Base-by-base conservation (phyloP, 2,888 invertebrate species). In the Sinhomidia bicolor region DNA sequence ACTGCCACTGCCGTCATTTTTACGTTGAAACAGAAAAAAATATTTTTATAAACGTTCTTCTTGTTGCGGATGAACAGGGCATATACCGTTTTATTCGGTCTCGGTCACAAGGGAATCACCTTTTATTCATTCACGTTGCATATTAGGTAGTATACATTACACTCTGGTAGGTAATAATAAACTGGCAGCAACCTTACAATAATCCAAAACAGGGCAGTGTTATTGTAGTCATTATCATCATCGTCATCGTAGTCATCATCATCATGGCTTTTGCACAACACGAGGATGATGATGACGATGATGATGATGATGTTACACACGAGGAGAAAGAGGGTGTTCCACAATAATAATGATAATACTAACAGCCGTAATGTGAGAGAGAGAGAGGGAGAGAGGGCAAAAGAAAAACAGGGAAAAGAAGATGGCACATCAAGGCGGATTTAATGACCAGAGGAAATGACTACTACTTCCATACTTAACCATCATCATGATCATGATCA, bases 381-480 rank as follows among this genome's bases (percentile, higher is more conserved):
- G 65, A 4, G 10, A n/a, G 1, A 14, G 29, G 62, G 29, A 29
- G 26, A 76, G n/a, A 81, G 62, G 81, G 65, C 47, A 47, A n/a
- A 9, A 14, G 29, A 80, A 47, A 76, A 47, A 76, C 17, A 76
- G 51, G 17, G 36, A 68, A n/a, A n/a, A 36, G 68, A 68, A 32
- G 20, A 36, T 1, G 47, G 54, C 36, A 32, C 81, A 81, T 81
- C 51, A 81, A 81, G 81, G 81, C 81, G 65, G 81, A 81, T 81
- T 81, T 81, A 81, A 81, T 81, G 81, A 65, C 65, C n/a, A 68
- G 29, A 65, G 36, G 51, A 81, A 80, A 80, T 60, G 80, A 68
- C 44, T 81, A 57, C 29, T 32, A 23, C 47, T 54, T 47, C 47
- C 10, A n/a, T 12, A 7, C 6, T 47, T 10, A n/a, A n/a, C n/a